Evolutionary conservation across 2,797 vertebrate genomes (phyloP), one percentile per base, ranked within the genome.

Genomic region (Etheostoma perlongum): DNA sequence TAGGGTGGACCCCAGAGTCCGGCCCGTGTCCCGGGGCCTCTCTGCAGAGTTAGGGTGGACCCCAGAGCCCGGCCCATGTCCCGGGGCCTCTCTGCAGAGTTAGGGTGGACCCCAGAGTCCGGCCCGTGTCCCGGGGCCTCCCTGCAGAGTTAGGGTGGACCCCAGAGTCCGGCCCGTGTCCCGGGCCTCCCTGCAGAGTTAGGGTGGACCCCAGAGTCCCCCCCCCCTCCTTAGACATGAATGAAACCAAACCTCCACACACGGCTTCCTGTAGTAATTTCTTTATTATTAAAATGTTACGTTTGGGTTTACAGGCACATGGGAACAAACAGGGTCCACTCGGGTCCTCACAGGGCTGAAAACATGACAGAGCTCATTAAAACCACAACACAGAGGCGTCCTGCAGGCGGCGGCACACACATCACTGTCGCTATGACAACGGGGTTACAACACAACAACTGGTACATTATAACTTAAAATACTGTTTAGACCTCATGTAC

Each of bases 391-490:
- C 10, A 53, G 80, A 42, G 61, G 60, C 51, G 70, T 57, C 72
- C 78, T 76, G 67, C 85, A 82, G 76, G 85, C 84, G 15, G 46
- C 3, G 52, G 42, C 72, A 90, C 74, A 90, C 74, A 82, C 88
- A 70, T 40, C 79, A 76, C 91, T 72, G 44, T 71, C 73, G 12
- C 75, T 12, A 89, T 78, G 82, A 89, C 82, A 68, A 86, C 76
- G 91, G 59, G 51, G 52, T 77, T 81, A 73, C 69, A 94, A 68
- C 19, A 81, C 96, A 95, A 97, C 95, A 97, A 95, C 95, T 93
- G 86, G 92, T 94, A 95, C 95, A 96, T 96, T 96, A 98, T 97
- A 98, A 98, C 96, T 97, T 97, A 97, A 96, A 98, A 98, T 96
- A 98, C 97, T 97, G 96, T 94, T 96, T 95, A 95, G 95, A 97